These are phyloP conservation scores for Macquaria ambigua DNA, from an alignment of 2,113 vertebrate genomes.

Conservation along the genomic window DNA sequence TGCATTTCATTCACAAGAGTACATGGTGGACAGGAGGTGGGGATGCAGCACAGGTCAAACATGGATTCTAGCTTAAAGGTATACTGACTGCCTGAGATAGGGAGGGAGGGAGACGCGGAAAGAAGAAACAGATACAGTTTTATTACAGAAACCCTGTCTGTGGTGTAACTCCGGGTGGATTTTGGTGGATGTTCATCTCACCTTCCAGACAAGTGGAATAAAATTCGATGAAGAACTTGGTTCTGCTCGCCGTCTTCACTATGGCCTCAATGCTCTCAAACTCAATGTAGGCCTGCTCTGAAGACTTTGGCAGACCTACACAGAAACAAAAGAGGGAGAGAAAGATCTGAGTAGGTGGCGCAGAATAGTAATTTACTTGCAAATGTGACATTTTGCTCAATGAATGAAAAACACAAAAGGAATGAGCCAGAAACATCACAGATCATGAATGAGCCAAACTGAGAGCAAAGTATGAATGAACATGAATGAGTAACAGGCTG, in stretches of 20 bases:
- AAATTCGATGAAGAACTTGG: constrained; percentile 98
- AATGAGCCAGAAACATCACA: neutral
- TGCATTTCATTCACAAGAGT: constrained; percentile 55
- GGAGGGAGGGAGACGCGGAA: constrained; percentile 33
- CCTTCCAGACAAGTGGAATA: constrained; percentile 97
- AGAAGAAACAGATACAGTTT: constrained; percentile 55
- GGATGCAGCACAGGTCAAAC: constrained; percentile 53
- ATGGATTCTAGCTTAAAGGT: constrained; percentile 62
- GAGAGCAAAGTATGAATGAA: neutral
- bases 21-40: constrained; percentile 25
- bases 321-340: neutral
- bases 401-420: neutral
- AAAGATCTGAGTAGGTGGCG: neutral
- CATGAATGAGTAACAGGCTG: neutral
- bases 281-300: constrained; percentile 96
- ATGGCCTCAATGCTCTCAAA: constrained; percentile 97
- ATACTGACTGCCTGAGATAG: constrained; percentile 78
- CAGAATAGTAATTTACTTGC: neutral
- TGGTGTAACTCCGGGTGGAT: neutral
- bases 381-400: neutral
- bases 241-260: constrained; percentile 95
- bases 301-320: constrained; percentile 93
- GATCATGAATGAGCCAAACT: neutral
- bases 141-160: constrained; percentile 19
- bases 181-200: constrained; percentile 61